These are phyloP conservation scores for Coracopsis vasa DNA, from an alignment of 2,113 vertebrate genomes.

Conservation along the genomic window DNA sequence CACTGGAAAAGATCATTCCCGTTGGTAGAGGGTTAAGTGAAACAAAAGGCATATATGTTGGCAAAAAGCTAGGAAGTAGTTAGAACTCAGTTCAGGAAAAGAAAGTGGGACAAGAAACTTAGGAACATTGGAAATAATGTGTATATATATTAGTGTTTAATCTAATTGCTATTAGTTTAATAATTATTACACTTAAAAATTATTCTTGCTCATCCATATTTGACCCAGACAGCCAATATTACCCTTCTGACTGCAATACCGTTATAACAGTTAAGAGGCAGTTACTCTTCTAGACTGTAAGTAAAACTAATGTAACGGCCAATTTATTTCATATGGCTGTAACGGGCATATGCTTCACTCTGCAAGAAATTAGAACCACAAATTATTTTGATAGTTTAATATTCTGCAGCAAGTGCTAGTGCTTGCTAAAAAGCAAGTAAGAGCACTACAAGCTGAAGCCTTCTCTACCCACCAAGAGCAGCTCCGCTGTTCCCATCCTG, in stretches of 20 bases:
- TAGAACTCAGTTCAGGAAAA: background rate
- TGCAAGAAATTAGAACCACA: background rate
- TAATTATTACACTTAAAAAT: slow-evolving; percentile 1
- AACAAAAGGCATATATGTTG: background rate
- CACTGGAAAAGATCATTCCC: background rate
- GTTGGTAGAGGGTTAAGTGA: background rate
- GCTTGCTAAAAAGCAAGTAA: background rate
- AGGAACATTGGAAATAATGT: background rate
- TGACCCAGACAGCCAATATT: slow-evolving; percentile 6
- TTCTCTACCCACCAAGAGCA: slow-evolving; percentile 18
- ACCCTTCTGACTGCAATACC: slow-evolving; percentile 6
- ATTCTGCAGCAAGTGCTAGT: background rate
- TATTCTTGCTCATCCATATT: background rate
- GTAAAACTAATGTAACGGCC: background rate
- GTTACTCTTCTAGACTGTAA: background rate
- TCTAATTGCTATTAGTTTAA: slow-evolving; percentile 9
- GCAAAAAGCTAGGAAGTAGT: background rate
- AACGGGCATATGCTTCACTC: background rate
- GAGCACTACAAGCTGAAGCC: background rate
- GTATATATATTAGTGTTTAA: slow-evolving; percentile 24
- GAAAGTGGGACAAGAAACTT: background rate
- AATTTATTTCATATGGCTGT: background rate
- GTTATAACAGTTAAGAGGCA: background rate
- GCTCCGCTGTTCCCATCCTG: background rate
- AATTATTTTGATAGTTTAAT: background rate